Base-by-base conservation (phyloP, 2,888 invertebrate genomes). In the Aleiodes testaceus region DNA sequence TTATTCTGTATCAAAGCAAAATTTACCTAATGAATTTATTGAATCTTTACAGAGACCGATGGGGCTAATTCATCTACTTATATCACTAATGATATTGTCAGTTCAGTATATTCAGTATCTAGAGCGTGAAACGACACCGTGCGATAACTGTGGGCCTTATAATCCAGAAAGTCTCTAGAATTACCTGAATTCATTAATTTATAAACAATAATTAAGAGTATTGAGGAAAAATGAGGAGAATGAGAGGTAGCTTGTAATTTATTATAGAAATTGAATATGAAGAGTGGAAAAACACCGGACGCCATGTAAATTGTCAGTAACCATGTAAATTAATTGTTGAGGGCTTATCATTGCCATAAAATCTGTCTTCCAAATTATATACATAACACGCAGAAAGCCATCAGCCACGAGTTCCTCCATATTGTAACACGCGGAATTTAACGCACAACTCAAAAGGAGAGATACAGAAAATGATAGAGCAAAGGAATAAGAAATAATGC, bases 321-420 rank as follows among this genome's bases (percentile, higher is more conserved):
- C 22, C 44, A 63, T 63, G 63, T 22, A 47, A 63, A 45, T 63
- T 63, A 44, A 63, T 47, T 20, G 63, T 16, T 63, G 2, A 45
- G 22, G 45, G 63, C 63, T 63, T 63, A 63, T 63, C 63, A 63
- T 63, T 63, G 63, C 45, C 47, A 26, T 63, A 18, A 45, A 63
- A 63, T 63, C 63, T 22, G 44, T 63, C 22, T 45, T 47, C 22
- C 22, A 45, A 59, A 59, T 59, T 20, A 47, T 71, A 61, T 61
- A 67, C 61, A 16, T 63, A 63, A 61, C 63, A 67, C n/a, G 44
- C 67, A 68, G 71, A 67, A 72, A 67, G 67, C 71, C 26, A 66
- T 72, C 71, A 72, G 47, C 52, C 30, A 26, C 52, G 26, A 52
- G 63, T 53, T 44, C 50, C 49, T 53, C 22, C 18, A 52, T 42